Evolutionary conservation across 2,113 vertebrate species (phyloP), one percentile per base, ranked within the genome.

Genomic region (Camelus dromedarius): DNA sequence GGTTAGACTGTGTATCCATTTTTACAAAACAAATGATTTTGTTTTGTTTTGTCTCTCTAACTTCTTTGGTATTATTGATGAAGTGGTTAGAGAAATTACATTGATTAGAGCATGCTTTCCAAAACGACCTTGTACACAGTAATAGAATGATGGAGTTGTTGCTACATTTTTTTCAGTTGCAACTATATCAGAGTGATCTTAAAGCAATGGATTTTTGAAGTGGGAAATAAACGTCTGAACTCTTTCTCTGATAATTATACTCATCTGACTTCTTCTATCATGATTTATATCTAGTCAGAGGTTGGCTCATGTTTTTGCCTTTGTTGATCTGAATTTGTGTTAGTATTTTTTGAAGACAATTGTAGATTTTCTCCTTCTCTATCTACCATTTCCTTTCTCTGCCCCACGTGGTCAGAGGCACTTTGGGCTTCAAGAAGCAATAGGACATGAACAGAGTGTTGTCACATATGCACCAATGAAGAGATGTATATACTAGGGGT

Each of bases 401-500:
- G 52, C 2, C 15, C 35, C 50, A 6, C 38, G 6, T 60, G 1
- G 3, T 50, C 30, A 82, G 42, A 67, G 35, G 14, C 38, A 82
- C 18, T 11, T 8, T 64, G 60, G 48, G 11, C 2, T 32, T 69
- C 32, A 73, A n/a, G 32, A 79, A 80, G 58, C n/a, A 72, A 5
- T 0, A 67, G 20, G 52, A 26, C 4, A 67, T 9, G 2, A 28
- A 42, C 6, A 60, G 8, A 1, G 3, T 30, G 6, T 42, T 66
- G 3, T 0, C 8, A 22, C 19, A 8, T 32, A 72, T 35, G 32
- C 26, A 16, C 22, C 16, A 6, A 1, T 69, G n/a, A 46, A 38
- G 26, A 16, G 14, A 28, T 15, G 8, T 83, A 9, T 3, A 20
- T 9, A 0, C 0, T 15, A 48, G 7, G 11, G 13, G 32, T 24